A percentile compares a stretch with the other conserved stretches of the same genome.
Evolutionary conservation across 1,140 invertebrate genomes (phyloP).

Genomic region (Tribolium madens): DNA sequence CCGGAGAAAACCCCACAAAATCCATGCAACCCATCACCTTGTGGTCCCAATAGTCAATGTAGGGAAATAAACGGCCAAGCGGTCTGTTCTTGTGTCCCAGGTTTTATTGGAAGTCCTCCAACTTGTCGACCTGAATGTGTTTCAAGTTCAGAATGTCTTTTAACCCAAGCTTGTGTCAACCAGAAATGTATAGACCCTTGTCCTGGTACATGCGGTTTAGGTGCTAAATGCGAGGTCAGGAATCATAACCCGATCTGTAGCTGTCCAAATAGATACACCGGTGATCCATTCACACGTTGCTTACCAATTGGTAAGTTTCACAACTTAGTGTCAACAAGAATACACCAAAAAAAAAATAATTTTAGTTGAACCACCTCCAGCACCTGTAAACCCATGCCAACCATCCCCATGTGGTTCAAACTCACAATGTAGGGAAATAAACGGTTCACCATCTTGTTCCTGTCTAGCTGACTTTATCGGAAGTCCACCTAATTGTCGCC

Average conservation of each 20-base stretch:
- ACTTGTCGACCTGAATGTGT: constrained; percentile 75
- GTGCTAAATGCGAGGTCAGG: constrained; percentile 72
- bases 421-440: constrained; percentile 76
- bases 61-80: constrained; percentile 70
- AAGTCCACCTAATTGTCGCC: constrained; percentile 80
- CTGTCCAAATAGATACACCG: constrained; percentile 71
- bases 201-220: constrained; percentile 74
- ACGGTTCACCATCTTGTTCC: constrained; percentile 73
- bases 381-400: constrained; percentile 72
- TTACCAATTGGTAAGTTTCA: constrained; percentile 57
- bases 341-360: neutral
- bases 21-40: constrained; percentile 72
- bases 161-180: constrained; percentile 73
- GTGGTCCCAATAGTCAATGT: constrained; percentile 74
- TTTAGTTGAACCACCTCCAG: constrained; percentile 63
- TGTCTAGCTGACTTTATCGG: constrained; percentile 80
- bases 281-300: constrained; percentile 75
- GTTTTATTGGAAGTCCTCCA: constrained; percentile 74
- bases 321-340: neutral
- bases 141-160: constrained; percentile 73
- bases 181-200: constrained; percentile 75
- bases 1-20: constrained; percentile 59
- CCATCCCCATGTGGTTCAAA: constrained; percentile 79
- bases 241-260: constrained; percentile 75
- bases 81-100: constrained; percentile 73